Percentiles rank a stretch among this genome's conserved stretches.
Evolutionary conservation across 2,797 vertebrate genomes (phyloP).

Genomic region (Danio tinwini): DNA sequence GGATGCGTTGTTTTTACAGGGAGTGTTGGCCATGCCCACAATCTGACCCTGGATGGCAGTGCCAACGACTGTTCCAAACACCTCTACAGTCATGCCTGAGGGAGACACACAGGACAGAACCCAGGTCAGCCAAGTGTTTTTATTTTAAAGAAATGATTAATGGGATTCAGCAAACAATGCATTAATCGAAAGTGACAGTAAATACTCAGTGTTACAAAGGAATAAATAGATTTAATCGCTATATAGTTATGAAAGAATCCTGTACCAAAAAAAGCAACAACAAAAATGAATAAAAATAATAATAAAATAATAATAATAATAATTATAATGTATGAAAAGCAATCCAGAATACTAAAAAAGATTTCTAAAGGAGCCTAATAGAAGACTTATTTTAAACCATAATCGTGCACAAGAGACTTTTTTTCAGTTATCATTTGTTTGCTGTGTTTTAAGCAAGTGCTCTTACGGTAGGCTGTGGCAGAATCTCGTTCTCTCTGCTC

Average conservation of each 20-base stretch:
- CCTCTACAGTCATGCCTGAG: slow-evolving; percentile 94
- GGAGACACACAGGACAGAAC: slow-evolving; percentile 4
- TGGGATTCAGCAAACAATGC: background rate
- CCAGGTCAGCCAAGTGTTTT: background rate
- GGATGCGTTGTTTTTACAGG: slow-evolving; percentile 77
- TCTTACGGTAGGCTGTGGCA: slow-evolving; percentile 93
- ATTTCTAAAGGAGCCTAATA: no score
- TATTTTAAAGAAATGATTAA: background rate
- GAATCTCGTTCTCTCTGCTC: slow-evolving; percentile 95
- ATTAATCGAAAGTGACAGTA: background rate
- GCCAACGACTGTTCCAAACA: slow-evolving; percentile 89
- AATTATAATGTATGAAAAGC: no score
- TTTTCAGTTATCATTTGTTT: background rate
- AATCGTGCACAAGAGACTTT: background rate
- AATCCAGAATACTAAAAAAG: no score
- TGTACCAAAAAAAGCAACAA: no score
- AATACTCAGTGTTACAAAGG: background rate
- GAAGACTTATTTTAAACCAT: no score
- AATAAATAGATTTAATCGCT: no score
- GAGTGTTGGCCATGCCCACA: slow-evolving; percentile 81
- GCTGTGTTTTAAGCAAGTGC: background rate
- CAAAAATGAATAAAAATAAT: no score
- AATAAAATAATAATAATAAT: no score
- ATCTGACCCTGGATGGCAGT: slow-evolving; percentile 96
- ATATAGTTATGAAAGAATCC: no score